Base-by-base conservation (phyloP, 2,888 invertebrate species). In the Ceramica pisi region DNA sequence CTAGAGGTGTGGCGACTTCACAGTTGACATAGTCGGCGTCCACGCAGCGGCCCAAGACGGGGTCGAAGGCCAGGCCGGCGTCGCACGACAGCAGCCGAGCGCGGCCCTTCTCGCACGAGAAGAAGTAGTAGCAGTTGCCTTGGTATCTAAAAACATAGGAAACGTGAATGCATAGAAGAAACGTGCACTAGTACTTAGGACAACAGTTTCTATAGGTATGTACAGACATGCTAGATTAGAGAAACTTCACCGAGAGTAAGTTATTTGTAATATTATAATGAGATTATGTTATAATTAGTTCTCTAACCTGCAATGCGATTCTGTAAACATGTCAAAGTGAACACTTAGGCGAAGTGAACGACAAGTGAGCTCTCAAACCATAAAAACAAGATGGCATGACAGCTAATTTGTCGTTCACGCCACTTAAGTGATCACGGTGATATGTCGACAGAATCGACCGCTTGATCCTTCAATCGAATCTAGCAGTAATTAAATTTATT, bases 61-160 rank as follows among this genome's bases (percentile, higher is more conserved):
- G 51, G 74, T 93, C 91, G 84, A 94, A 94, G 12, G 91, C 92
- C 19, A 88, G 87, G 2, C 94, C 94, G 2, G 83, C 59, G 77
- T 94, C 94, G 61, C 94, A 94, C 60, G 88, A 88, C 31, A 94
- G 87, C 19, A 94, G 85, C 8, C 92, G 90, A 0, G 91, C 89
- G 9, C 75, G 85, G 0, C 93, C 92, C 2, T 73, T 67, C 57
- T 89, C 80, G 75, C 94, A 94, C 0, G 92, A 90, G 89, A 86
- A 93, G 90, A 94, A 94, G 70, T 88, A 88, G 84, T 81, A 89
- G 87, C 94, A 94, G 71, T 90, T 89, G 14, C 82, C 87, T 31
- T 89, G 89, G 78, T 90, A 90, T 63, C 94, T 94, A 87, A 0
- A 80, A 21, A 65, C 19, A 61, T 21, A 23, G 7, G 70, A 48